These are phyloP conservation scores for Stratiomys singularior DNA, from an alignment of 2,888 invertebrate genomes.

Conservation along the genomic window DNA sequence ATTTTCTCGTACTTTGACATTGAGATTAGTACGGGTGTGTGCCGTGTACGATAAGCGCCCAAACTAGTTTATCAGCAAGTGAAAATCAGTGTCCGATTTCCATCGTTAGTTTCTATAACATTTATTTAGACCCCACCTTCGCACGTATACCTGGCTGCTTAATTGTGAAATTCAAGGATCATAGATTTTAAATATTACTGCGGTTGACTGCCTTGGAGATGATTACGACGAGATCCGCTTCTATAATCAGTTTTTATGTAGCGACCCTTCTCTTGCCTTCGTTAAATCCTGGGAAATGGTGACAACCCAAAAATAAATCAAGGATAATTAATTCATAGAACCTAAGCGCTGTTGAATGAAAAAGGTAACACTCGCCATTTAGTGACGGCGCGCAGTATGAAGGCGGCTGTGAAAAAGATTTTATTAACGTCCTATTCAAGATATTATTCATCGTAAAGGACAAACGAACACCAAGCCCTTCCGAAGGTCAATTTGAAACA, in stretches of 20 bases:
- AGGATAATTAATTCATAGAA: conserved; percentile 41
- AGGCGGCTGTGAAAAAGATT: too few species aligned
- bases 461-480: too few species aligned
- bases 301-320: conserved; percentile 3
- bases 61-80: neutral
- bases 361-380: too few species aligned
- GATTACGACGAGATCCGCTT: conserved; percentile 33
- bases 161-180: conserved; percentile 45
- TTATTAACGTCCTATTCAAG: too few species aligned
- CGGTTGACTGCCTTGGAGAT: conserved; percentile 31
- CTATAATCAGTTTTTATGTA: conserved; percentile 42
- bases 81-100: neutral
- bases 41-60: neutral
- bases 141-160: conserved; percentile 4
- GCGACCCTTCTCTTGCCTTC: conserved; percentile 34
- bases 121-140: neutral
- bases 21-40: too few species aligned
- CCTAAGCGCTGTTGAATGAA: neutral
- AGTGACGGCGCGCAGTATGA: too few species aligned
- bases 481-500: too few species aligned
- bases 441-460: too few species aligned
- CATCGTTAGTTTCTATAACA: neutral
- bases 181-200: conserved; percentile 44
- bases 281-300: neutral
- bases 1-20: too few species aligned